These are phyloP conservation scores for Ostrea edulis DNA, from an alignment of 1,140 invertebrate species.

Conservation along the genomic window DNA sequence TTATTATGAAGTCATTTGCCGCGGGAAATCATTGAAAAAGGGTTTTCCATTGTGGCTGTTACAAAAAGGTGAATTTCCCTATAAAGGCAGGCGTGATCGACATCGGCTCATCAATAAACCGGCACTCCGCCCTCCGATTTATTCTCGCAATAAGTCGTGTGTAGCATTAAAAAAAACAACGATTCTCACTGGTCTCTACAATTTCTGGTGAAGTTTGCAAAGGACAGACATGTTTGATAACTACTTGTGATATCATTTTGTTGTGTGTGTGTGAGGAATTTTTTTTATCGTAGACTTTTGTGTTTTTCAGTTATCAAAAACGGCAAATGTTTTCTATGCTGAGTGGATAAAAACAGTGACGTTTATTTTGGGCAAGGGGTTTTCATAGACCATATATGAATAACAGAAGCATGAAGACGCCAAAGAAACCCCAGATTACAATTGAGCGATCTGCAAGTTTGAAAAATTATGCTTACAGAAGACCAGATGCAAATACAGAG, in stretches of 20 bases:
- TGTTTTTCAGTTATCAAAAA: slow-evolving; percentile 18
- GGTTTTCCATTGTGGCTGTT: not conserved
- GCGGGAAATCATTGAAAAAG: slow-evolving; percentile 18
- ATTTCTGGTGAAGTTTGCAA: not conserved
- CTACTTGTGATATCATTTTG: not conserved
- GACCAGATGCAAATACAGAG: slow-evolving; percentile 59
- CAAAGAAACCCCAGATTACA: not conserved
- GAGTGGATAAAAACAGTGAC: not conserved
- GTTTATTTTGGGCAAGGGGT: not conserved
- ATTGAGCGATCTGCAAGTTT: slow-evolving; percentile 40
- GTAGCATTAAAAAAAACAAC: not conserved
- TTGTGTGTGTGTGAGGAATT: not conserved
- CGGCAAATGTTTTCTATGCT: not conserved
- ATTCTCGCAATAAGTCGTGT: slow-evolving; percentile 18
- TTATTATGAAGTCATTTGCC: slow-evolving; percentile 1
- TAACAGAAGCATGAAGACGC: slow-evolving; percentile 26
- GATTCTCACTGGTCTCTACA: not conserved
- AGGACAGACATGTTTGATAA: not conserved
- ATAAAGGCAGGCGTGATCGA: not conserved
- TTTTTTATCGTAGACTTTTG: not conserved
- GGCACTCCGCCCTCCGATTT: slow-evolving; percentile 5
- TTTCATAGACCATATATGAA: slow-evolving; percentile 30
- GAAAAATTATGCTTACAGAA: slow-evolving; percentile 36
- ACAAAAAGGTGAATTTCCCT: not conserved
- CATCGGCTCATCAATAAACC: slow-evolving; percentile 4